A percentile compares a stretch with the other conserved stretches of the same genome.
phyloP scores from a whole-genome alignment of 2,797 vertebrate species.

The Mionectes olivaceus region DNA sequence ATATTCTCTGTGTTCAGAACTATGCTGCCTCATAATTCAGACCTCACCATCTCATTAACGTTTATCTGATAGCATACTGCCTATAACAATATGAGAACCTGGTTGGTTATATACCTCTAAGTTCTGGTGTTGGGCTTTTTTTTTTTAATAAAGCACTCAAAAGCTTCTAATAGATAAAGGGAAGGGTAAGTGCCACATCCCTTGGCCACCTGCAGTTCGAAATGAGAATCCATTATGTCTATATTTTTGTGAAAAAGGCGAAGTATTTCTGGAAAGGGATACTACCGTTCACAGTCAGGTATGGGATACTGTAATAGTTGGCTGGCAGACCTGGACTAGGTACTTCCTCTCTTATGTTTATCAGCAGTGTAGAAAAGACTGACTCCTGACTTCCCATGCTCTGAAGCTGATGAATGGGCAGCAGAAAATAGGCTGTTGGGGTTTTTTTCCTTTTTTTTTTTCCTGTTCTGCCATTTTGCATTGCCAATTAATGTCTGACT shows the following conservation, averaged over 20 bases:
- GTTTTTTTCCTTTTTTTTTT: not conserved
- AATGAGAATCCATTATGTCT: not conserved
- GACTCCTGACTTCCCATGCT: not conserved
- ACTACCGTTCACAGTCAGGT: not conserved
- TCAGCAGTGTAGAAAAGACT: not conserved
- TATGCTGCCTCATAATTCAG: not conserved
- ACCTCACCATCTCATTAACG: not conserved
- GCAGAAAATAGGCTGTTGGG: not conserved
- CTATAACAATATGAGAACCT: not conserved
- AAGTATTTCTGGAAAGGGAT: not conserved
- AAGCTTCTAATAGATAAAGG: not conserved
- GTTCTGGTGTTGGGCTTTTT: not conserved
- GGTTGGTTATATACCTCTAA: not conserved
- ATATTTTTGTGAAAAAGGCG: not conserved
- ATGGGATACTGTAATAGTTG: not conserved
- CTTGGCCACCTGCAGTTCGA: not conserved
- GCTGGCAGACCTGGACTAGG: not conserved
- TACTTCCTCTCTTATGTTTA: not conserved
- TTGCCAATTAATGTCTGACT: conserved; percentile 53
- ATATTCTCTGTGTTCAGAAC: not conserved
- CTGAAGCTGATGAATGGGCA: not conserved
- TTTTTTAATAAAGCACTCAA: not conserved
- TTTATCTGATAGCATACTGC: not conserved
- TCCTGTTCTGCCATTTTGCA: conserved; percentile 34
- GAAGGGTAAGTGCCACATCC: not conserved